Evolutionary conservation across 2,888 invertebrate genomes (phyloP).

Genomic region (Papilio elwesi): DNA sequence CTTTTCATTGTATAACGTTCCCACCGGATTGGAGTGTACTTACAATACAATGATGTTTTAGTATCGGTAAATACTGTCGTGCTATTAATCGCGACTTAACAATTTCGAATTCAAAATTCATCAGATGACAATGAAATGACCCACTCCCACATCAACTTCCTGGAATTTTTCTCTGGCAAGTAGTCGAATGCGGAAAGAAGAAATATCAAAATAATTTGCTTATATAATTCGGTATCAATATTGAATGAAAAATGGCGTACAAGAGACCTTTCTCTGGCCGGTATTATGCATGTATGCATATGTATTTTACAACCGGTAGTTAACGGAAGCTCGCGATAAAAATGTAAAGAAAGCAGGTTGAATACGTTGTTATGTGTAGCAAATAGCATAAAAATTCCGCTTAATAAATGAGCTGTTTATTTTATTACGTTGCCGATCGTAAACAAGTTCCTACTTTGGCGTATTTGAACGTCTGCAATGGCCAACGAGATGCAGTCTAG

Average conservation of each 20-base stretch:
- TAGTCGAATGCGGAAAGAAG: neutral
- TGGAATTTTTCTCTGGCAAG: too few relatives aligned
- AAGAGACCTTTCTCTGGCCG: slow-evolving; percentile 5
- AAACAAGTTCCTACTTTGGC: too few relatives aligned
- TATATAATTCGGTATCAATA: slow-evolving; percentile 10
- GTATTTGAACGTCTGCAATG: too few relatives aligned
- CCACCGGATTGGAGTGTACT: slow-evolving; percentile 14
- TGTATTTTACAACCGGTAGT: slow-evolving; percentile 19
- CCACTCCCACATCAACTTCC: too few relatives aligned
- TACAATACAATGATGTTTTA: slow-evolving; percentile 5
- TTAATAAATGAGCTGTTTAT: slow-evolving; percentile 55
- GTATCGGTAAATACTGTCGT: neutral
- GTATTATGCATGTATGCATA: slow-evolving; percentile 3
- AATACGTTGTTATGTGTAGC: slow-evolving; percentile 25
- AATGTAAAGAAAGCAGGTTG: slow-evolving; percentile 33
- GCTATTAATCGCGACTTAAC: too few relatives aligned
- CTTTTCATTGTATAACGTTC: slow-evolving; percentile 38
- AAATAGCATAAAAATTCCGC: slow-evolving; percentile 40
- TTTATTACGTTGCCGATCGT: neutral
- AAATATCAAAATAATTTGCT: slow-evolving; percentile 2
- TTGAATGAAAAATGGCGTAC: neutral
- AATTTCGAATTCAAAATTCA: neutral
- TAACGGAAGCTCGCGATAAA: slow-evolving; percentile 27
- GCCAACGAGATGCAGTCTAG: too few relatives aligned
- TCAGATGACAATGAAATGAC: neutral